Evolutionary conservation across 1,140 invertebrate species (phyloP), one percentile per base, ranked within the genome.

Genomic region (Batillaria attramentaria): DNA sequence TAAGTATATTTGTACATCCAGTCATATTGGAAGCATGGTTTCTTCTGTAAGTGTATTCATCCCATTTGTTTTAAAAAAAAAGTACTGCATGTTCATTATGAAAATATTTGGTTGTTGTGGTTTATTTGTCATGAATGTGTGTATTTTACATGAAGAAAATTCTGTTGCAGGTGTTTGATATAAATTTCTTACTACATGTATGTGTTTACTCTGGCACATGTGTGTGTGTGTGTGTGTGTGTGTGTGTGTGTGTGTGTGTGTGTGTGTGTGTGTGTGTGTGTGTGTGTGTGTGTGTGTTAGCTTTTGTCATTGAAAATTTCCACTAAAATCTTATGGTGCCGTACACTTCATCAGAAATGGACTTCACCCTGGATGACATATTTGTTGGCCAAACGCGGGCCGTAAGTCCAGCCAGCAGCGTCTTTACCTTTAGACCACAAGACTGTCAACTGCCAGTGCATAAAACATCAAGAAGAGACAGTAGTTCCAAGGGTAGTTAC

Each of bases 341-440:
- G n/a, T n/a, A n/a, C n/a, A n/a, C n/a, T n/a, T 31, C 33, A n/a
- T 2, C 24, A 46, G 68, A 70, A n/a, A 46, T 39, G 68, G 68
- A 70, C 37, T 42, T 70, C 3, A 70, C 41, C 42, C 28, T 70
- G 68, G 68, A 70, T n/a, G 42, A 70, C 10, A 24, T 31, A 18
- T 20, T 70, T 13, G 6, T 46, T 24, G 35, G 42, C 16, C 41
- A 42, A 39, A 70, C 68, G 31, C 28, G 68, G 35, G 68, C 28
- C 13, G 39, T 70, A 24, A 46, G 41, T 31, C 68, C 68, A 46
- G 68, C 42, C 41, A 70, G 68, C 68, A 70, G 68, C n/a, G 68
- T 70, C 24, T 70, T 70, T 39, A 70, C 68, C 41, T 46, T 18
- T 10, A 20, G 20, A 6, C n/a, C 41, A n/a, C 43, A 42, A 46